These are phyloP conservation scores for Phocoena sinus DNA, from an alignment of 2,113 vertebrate genomes.

Conservation along the genomic window DNA sequence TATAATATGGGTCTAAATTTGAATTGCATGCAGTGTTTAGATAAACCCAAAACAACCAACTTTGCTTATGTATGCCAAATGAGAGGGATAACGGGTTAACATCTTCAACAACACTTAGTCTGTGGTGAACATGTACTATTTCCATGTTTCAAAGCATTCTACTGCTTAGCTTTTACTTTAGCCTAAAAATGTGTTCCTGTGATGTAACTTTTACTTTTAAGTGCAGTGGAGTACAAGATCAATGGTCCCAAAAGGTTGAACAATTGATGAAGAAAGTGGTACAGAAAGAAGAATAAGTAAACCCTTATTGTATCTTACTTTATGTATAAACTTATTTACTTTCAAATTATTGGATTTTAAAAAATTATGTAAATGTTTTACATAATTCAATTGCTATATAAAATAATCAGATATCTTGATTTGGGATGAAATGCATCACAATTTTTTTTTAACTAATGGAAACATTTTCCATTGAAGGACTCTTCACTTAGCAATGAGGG, in stretches of 20 bases:
- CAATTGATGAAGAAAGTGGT: background rate
- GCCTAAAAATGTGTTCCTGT: background rate
- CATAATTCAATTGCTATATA: background rate
- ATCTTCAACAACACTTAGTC: background rate
- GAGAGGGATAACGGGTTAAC: background rate
- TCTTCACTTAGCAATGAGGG: background rate
- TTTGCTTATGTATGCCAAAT: background rate
- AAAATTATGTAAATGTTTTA: background rate
- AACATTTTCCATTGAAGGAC: background rate
- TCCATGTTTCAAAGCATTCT: background rate
- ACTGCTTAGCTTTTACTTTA: conserved; percentile 27
- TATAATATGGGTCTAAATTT: conserved; percentile 8
- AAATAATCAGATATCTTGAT: background rate
- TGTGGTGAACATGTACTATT: background rate
- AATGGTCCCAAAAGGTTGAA: background rate
- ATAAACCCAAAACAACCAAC: background rate
- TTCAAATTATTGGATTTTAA: background rate
- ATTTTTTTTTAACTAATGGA: background rate
- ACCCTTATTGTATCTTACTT: background rate
- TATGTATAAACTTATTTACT: background rate
- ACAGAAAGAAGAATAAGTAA: background rate
- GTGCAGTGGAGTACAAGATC: background rate
- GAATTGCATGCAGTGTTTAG: background rate
- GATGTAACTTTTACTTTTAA: background rate
- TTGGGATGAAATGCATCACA: background rate